phyloP scores from a whole-genome alignment of 2,797 vertebrate genomes.

The Labroides dimidiatus region DNA sequence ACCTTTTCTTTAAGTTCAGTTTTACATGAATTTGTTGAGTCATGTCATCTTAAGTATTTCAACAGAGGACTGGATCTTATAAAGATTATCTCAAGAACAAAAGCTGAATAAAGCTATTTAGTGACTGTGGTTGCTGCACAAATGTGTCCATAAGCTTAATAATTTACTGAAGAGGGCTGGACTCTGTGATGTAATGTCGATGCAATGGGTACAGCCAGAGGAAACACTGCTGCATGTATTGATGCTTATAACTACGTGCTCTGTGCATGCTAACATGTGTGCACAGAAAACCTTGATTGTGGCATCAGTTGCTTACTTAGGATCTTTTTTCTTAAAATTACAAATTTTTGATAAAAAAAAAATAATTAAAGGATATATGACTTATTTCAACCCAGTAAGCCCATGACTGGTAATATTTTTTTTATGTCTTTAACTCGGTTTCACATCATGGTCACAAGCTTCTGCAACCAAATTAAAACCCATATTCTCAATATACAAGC shows the following conservation, averaged over 20 bases:
- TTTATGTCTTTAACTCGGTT: no score
- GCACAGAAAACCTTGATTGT: neutral
- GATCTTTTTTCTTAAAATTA: neutral
- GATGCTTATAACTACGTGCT: constrained; percentile 4
- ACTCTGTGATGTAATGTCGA: constrained; percentile 49
- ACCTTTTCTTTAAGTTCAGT: neutral
- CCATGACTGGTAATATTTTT: constrained; percentile 6
- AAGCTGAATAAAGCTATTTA: constrained; percentile 46
- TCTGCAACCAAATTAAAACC: no score
- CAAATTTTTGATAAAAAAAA: neutral
- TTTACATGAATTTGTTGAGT: neutral
- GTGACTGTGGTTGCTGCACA: constrained; percentile 18
- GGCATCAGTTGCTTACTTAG: neutral
- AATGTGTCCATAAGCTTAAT: constrained; percentile 28
- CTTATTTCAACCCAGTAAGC: neutral
- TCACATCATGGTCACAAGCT: no score
- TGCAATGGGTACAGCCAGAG: constrained; percentile 41
- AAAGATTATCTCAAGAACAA: constrained; percentile 29
- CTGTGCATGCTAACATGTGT: constrained; percentile 22
- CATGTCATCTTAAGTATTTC: constrained; percentile 14
- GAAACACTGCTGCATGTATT: constrained; percentile 15
- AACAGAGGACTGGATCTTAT: neutral
- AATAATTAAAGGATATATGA: neutral
- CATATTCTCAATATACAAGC: no score
- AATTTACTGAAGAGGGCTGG: constrained; percentile 18